phyloP scores from a whole-genome alignment of 2,888 invertebrate genomes.

The Drosophila neutralis region DNA sequence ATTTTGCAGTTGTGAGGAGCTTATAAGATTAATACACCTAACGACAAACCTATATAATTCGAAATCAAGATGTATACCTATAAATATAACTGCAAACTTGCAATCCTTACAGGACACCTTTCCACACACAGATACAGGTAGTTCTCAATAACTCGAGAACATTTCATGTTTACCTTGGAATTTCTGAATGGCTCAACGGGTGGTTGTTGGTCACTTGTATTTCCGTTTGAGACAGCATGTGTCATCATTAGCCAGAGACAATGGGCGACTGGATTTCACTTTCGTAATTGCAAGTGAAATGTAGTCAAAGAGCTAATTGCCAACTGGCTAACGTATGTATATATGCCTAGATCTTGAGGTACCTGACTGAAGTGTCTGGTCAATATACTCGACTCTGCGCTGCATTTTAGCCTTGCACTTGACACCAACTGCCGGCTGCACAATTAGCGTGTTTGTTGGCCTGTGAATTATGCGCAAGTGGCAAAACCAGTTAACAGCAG shows the following conservation, averaged over 20 bases:
- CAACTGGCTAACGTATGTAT: conserved; percentile 37
- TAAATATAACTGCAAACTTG: not conserved
- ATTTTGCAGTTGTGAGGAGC: not conserved
- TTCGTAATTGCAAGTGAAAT: conserved; percentile 43
- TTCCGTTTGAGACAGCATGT: conserved; percentile 39
- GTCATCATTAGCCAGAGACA: conserved; percentile 19
- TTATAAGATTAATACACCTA: not conserved
- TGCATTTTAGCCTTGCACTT: conserved; percentile 67
- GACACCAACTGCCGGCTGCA: conserved; percentile 46
- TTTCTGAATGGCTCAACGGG: conserved; percentile 1
- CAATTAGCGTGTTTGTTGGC: conserved; percentile 50
- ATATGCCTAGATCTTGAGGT: not conserved
- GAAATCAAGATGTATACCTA: not conserved
- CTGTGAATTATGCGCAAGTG: conserved; percentile 53
- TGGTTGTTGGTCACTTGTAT: not conserved
- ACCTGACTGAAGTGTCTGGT: conserved; percentile 31
- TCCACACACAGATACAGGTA: not conserved
- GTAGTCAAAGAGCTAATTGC: conserved; percentile 42
- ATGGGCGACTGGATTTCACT: conserved; percentile 45
- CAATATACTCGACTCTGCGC: conserved; percentile 31
- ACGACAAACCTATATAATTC: not conserved
- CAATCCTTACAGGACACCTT: not conserved
- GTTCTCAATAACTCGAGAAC: not conserved
- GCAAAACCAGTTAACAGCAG: conserved; percentile 49
- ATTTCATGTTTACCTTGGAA: not conserved